Evolutionary conservation across 2,113 vertebrate species (phyloP).

Genomic region (Plectropomus leopardus): DNA sequence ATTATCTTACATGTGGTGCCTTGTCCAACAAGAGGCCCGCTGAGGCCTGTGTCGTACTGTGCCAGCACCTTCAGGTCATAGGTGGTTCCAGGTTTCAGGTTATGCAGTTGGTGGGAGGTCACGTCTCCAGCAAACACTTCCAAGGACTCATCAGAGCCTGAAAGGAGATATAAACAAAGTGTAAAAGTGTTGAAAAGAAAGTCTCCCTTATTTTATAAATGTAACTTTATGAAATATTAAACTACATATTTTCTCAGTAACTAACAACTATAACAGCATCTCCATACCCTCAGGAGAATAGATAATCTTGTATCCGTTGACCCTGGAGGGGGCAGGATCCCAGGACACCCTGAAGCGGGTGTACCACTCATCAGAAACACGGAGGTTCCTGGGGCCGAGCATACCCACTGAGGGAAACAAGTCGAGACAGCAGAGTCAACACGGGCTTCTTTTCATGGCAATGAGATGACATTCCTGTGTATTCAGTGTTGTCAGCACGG

Average conservation of each 20-base stretch:
- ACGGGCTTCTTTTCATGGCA: constrained; percentile 14
- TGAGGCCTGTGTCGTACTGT: constrained; percentile 93
- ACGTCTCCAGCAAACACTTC: constrained; percentile 95
- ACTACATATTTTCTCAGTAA: background rate
- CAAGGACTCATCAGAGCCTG: constrained; percentile 89
- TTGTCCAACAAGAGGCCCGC: constrained; percentile 89
- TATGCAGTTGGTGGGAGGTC: constrained; percentile 91
- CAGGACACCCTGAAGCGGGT: constrained; percentile 97
- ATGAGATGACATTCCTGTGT: constrained; percentile 7
- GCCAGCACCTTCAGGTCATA: constrained; percentile 95
- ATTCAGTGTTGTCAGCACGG: constrained; percentile 19
- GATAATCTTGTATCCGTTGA: constrained; percentile 96
- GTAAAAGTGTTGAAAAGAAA: too few species aligned
- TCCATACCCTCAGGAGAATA: constrained; percentile 92
- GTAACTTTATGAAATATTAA: background rate
- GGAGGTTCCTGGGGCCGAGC: constrained; percentile 94
- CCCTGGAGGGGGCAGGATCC: constrained; percentile 93
- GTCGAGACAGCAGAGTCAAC: constrained; percentile 40
- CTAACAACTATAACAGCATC: background rate
- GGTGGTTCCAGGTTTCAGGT: constrained; percentile 93
- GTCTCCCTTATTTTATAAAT: too few species aligned
- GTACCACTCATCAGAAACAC: constrained; percentile 97
- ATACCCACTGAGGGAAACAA: constrained; percentile 88
- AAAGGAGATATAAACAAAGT: constrained; percentile 34
- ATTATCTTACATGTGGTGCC: constrained; percentile 92